A percentile compares a stretch with the other conserved stretches of the same genome.
Evolutionary conservation across 2,113 vertebrate species (phyloP).

Genomic region (human (Homo sapiens)): DNA sequence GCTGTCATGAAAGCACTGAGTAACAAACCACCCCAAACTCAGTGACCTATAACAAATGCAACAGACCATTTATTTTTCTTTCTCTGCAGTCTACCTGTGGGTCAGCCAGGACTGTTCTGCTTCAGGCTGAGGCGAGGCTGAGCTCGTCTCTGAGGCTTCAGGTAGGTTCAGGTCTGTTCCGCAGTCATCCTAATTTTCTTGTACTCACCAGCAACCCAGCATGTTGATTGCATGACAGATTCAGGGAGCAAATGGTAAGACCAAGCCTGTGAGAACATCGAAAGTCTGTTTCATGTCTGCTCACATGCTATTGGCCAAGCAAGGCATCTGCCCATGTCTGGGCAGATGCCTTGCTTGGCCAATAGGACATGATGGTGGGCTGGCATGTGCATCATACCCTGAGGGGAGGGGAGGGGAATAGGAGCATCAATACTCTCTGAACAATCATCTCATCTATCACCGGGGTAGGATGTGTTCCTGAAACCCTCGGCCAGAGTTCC

Average conservation of each 20-base stretch:
- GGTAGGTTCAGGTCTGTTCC: not conserved
- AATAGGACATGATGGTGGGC: no score
- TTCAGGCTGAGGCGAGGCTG: not conserved
- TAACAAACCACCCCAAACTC: not conserved
- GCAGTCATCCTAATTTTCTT: not conserved
- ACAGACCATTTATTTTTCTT: not conserved
- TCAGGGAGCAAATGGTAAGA: not conserved
- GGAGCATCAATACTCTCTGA: not conserved
- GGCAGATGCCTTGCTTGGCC: no score
- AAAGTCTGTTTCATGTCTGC: not conserved
- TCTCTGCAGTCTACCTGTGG: not conserved
- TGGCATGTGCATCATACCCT: accelerated
- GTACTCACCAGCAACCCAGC: not conserved
- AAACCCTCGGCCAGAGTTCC: not conserved
- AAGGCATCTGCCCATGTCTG: not conserved
- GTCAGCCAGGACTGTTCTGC: not conserved
- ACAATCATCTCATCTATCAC: not conserved
- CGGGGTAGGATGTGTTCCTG: not conserved
- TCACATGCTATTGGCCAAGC: not conserved
- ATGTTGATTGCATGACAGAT: not conserved
- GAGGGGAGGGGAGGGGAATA: not conserved
- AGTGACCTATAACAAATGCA: not conserved
- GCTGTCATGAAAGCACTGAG: not conserved
- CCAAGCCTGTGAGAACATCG: not conserved
- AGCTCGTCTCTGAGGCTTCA: not conserved